Evolutionary conservation across 2,888 invertebrate species (phyloP).

Genomic region (Stenichneumon culpator): DNA sequence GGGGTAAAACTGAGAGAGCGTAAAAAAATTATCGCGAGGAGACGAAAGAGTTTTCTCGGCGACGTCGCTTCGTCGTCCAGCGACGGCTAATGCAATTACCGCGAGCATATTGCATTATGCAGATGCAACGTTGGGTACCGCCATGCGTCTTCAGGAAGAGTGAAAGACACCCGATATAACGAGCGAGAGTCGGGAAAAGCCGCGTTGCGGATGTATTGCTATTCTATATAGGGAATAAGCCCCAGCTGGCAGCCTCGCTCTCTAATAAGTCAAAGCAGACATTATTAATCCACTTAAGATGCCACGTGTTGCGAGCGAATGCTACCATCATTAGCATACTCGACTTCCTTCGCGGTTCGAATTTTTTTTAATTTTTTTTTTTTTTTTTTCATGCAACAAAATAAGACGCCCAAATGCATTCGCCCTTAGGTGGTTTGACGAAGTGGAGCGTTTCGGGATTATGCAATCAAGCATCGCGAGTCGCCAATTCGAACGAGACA

Average conservation of each 20-base stretch:
- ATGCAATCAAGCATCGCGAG: background rate
- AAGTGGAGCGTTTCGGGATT: background rate
- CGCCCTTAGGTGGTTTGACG: too few species aligned
- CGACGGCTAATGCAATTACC: slow-evolving; percentile 33
- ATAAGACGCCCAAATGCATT: background rate
- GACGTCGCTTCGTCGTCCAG: slow-evolving; percentile 22
- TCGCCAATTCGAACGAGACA: background rate
- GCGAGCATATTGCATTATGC: slow-evolving; percentile 32
- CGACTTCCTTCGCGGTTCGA: slow-evolving; percentile 2
- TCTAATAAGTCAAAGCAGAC: slow-evolving; percentile 1
- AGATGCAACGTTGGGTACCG: slow-evolving; percentile 1
- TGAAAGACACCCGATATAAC: slow-evolving; percentile 12
- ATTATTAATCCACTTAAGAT: background rate
- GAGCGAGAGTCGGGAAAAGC: background rate
- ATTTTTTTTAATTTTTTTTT: background rate
- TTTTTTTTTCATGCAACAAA: background rate
- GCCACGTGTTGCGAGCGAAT: slow-evolving; percentile 1
- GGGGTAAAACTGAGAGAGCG: background rate
- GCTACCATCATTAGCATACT: background rate
- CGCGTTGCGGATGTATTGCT: background rate
- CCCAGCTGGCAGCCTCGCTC: background rate
- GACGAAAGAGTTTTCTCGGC: background rate
- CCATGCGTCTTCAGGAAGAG: slow-evolving; percentile 1
- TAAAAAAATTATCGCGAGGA: background rate
- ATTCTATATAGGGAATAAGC: slow-evolving; percentile 4